Evolutionary conservation across 2,797 vertebrate species (phyloP).

Genomic region (Valencia hispanica): DNA sequence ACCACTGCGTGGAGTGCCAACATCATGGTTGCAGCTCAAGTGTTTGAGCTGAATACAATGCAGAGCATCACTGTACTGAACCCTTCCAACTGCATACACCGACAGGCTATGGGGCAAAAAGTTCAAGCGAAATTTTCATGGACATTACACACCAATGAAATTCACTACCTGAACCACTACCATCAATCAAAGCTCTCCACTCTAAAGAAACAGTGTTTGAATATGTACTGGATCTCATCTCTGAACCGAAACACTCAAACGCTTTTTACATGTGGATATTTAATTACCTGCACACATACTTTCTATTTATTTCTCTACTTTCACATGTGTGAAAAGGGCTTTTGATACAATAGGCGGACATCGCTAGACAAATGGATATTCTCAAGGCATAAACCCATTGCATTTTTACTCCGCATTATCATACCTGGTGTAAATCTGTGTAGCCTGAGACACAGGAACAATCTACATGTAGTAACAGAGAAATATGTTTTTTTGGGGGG

Average conservation of each 20-base stretch:
- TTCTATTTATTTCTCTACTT: neutral
- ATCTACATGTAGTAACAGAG: slow-evolving; percentile 82
- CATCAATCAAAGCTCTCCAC: neutral
- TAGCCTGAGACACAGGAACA: slow-evolving; percentile 93
- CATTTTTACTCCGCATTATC: neutral
- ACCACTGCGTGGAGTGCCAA: too few species aligned
- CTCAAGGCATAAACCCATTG: neutral
- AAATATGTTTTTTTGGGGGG: slow-evolving; percentile 57
- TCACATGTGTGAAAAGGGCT: neutral
- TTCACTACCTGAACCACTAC: neutral
- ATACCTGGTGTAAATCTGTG: slow-evolving; percentile 78
- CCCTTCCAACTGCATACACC: neutral
- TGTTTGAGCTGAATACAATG: too few species aligned
- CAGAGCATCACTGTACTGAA: too few species aligned
- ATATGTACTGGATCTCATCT: neutral
- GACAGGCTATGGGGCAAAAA: neutral
- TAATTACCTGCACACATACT: neutral
- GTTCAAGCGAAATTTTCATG: neutral
- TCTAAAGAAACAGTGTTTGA: neutral
- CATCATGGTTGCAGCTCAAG: too few species aligned
- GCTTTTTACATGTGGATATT: neutral
- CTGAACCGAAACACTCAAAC: neutral
- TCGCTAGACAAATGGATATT: slow-evolving; percentile 74
- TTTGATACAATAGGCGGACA: slow-evolving; percentile 89
- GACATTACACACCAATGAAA: neutral